Percentiles rank a stretch among this genome's conserved stretches.
Conservation (phyloP, 2,113 vertebrate species). For the human (Homo sapiens) region GRCh38 chr18:1015501-1016000, state of each 20-base stretch:
- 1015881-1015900: not conserved
- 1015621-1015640: not conserved
- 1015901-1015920: not conserved
- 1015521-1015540: not conserved
- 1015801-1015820: not conserved
- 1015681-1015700: not conserved
- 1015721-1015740: constrained; percentile 9
- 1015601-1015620: not conserved
- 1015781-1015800: not conserved
- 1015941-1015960: constrained; percentile 40
- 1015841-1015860: constrained; percentile 25
- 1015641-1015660: not conserved
- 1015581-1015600: not conserved
- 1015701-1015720: not conserved
- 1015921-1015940: not conserved
- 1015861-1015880: constrained; percentile 1
- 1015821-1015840: constrained; percentile 30
- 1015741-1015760: constrained; percentile 10
- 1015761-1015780: not conserved
- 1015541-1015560: not conserved
- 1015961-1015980: not conserved
- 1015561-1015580: not conserved
- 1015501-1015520: not conserved
- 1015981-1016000: constrained; percentile 22
- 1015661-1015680: not conserved